Percentiles rank a stretch among this genome's conserved stretches.
Evolutionary conservation across 2,797 vertebrate species (phyloP).

Genomic region (Pangasius larnaudii): DNA sequence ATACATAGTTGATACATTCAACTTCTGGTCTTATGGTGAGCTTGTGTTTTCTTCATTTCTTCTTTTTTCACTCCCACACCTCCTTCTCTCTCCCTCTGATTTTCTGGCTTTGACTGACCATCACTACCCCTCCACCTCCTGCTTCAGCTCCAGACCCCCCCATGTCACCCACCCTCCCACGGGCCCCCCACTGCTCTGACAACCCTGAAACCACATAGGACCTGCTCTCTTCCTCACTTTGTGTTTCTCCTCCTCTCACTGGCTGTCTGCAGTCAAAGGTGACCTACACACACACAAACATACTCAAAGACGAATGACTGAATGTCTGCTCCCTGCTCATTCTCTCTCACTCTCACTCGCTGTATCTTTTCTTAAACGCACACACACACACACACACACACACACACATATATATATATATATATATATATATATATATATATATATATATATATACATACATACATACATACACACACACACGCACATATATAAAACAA

Average conservation of each 20-base stretch:
- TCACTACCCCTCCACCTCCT: conserved; percentile 47
- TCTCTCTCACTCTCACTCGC: conserved; percentile 40
- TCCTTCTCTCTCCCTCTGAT: conserved; percentile 51
- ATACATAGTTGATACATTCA: conserved; percentile 16
- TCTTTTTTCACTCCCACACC: conserved; percentile 31
- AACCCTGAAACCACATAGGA: conserved; percentile 38
- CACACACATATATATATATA: conserved; percentile 15
- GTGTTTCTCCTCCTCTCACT: conserved; percentile 15
- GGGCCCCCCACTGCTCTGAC: not conserved
- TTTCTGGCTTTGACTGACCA: conserved; percentile 62
- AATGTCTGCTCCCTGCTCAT: conserved; percentile 48
- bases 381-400: too few species aligned
- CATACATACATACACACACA: too few species aligned
- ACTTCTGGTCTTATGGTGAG: conserved; percentile 51
- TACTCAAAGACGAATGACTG: not conserved
- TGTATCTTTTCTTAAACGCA: not conserved
- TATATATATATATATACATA: too few species aligned
- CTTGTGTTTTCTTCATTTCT: conserved; percentile 15
- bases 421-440: too few species aligned
- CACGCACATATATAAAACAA: not conserved
- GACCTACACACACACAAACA: conserved; percentile 54
- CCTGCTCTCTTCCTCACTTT: conserved; percentile 18
- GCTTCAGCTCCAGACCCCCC: not conserved
- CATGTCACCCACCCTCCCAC: not conserved
- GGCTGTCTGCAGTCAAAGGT: conserved; percentile 46